phyloP scores from a whole-genome alignment of 1,140 invertebrate species.

The Dendrolimus kikuchii region DNA sequence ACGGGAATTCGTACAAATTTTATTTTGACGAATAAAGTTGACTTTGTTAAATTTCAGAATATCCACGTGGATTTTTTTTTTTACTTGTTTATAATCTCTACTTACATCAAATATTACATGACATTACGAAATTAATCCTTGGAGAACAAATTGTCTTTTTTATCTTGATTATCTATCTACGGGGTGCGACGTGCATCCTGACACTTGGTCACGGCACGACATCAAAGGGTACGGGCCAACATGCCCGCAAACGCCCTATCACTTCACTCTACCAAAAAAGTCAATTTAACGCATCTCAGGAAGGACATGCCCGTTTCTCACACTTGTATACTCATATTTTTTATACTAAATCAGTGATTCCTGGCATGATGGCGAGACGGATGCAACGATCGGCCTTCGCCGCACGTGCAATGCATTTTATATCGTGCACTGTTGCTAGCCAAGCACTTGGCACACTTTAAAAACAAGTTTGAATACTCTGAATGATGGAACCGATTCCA shows the following conservation, averaged over 20 bases:
- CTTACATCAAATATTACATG: no score
- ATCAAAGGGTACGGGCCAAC: constrained; percentile 30
- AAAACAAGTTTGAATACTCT: no score
- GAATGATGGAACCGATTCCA: no score
- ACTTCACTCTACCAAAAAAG: constrained; percentile 33
- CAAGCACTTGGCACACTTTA: not conserved
- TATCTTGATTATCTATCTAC: constrained; percentile 30
- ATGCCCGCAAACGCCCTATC: constrained; percentile 10
- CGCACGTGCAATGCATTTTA: constrained; percentile 45
- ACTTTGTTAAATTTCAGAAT: no score
- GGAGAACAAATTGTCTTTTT: no score
- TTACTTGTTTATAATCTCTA: no score
- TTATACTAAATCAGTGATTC: constrained; percentile 40
- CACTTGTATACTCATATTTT: constrained; percentile 34
- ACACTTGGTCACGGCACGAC: constrained; percentile 16
- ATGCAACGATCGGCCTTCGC: constrained; percentile 44
- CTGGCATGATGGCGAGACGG: constrained; percentile 34
- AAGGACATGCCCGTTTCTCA: constrained; percentile 31
- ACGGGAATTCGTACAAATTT: no score
- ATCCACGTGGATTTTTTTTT: no score
- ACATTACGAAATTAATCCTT: no score
- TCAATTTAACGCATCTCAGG: constrained; percentile 39
- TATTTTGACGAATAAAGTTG: no score
- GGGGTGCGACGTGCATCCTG: constrained; percentile 28
- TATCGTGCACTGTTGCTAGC: constrained; percentile 16